phyloP scores from a whole-genome alignment of 2,797 vertebrate species.

The Tenualosa ilisha region DNA sequence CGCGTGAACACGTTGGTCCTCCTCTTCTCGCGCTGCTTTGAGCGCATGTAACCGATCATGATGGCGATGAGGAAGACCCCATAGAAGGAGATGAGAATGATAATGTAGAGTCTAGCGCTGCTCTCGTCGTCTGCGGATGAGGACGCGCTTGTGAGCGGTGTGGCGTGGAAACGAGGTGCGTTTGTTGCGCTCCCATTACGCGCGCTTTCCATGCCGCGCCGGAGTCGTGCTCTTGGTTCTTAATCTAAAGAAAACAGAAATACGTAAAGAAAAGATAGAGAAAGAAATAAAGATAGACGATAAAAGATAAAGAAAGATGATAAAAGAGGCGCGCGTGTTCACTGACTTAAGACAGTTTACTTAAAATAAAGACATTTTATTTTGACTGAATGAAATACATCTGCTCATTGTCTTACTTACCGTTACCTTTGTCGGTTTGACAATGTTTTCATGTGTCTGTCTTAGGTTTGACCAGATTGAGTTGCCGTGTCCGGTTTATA shows the following conservation, averaged over 20 bases:
- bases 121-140: constrained; percentile 60
- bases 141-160: constrained; percentile 20
- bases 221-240: neutral
- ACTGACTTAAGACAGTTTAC: neutral
- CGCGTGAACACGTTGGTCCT: constrained; percentile 80
- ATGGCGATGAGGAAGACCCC: constrained; percentile 89
- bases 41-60: constrained; percentile 91
- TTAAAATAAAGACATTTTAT: neutral
- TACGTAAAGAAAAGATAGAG: neutral
- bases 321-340: neutral
- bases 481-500: constrained; percentile 62
- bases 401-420: neutral
- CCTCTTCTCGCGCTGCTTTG: constrained; percentile 86
- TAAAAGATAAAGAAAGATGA: too few relatives aligned
- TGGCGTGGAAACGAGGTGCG: constrained; percentile 33
- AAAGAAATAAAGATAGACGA: too few relatives aligned
- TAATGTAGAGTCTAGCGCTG: constrained; percentile 87
- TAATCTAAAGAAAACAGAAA: neutral
- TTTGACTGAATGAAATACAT: neutral
- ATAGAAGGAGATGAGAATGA: constrained; percentile 93
- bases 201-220: constrained; percentile 72
- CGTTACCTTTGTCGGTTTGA: neutral
- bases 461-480: constrained; percentile 50
- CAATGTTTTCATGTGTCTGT: constrained; percentile 4
- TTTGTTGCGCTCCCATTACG: constrained; percentile 77